Evolutionary conservation across 2,888 invertebrate genomes (phyloP).

Genomic region (Electrophaes corylata): DNA sequence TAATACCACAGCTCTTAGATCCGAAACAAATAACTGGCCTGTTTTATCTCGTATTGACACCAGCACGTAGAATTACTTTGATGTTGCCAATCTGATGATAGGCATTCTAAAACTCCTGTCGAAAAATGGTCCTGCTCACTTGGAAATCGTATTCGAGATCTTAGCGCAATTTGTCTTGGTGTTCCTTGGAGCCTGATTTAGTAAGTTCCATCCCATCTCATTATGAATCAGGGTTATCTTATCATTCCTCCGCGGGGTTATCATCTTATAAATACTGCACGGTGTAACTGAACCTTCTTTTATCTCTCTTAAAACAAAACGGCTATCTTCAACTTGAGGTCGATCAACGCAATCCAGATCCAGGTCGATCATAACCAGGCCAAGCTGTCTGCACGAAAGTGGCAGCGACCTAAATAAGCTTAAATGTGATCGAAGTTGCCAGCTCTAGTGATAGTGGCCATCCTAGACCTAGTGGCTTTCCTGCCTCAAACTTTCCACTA

Average conservation of each 20-base stretch:
- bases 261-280: not conserved
- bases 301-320: too few species aligned
- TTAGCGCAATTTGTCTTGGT: not conserved
- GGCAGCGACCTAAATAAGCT: constrained; percentile 6
- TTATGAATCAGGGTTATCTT: not conserved
- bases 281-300: not conserved
- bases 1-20: too few species aligned
- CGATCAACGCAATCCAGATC: constrained; percentile 1
- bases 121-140: too few species aligned
- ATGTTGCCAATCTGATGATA: too few species aligned
- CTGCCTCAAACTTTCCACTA: not conserved
- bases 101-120: too few species aligned
- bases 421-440: constrained; percentile 9
- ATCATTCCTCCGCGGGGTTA: not conserved
- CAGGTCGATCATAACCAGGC: constrained; percentile 8
- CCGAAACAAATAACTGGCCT: too few species aligned
- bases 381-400: constrained; percentile 15
- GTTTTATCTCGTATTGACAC: too few species aligned
- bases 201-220: not conserved
- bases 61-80: too few species aligned
- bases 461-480: too few species aligned
- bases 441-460: not conserved
- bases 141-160: too few species aligned
- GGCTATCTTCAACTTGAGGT: not conserved
- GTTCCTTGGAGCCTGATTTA: constrained; percentile 3